These are phyloP conservation scores for Aphidius gifuensis DNA, from an alignment of 1,140 invertebrate genomes.

Conservation along the genomic window DNA sequence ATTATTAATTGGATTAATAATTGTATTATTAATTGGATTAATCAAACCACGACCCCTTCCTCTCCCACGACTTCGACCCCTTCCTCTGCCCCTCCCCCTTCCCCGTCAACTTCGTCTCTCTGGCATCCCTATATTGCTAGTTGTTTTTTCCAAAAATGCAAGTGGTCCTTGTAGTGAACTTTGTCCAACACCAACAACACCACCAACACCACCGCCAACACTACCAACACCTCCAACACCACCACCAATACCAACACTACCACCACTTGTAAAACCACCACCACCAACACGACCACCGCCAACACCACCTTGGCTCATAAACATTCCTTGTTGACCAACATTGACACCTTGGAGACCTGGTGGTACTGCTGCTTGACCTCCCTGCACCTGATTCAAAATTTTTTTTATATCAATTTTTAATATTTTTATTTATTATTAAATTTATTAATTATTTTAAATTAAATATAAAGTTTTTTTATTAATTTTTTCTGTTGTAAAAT, in stretches of 20 bases:
- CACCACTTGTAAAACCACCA: constrained; percentile 42
- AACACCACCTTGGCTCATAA: constrained; percentile 43
- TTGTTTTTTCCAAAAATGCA: constrained; percentile 69
- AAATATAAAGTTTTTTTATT: background rate
- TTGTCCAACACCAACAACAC: constrained; percentile 41
- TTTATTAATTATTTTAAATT: no score
- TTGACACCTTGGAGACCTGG: constrained; percentile 47
- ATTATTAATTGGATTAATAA: constrained; percentile 15
- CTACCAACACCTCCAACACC: constrained; percentile 35
- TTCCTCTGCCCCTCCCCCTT: constrained; percentile 61
- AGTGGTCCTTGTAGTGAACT: constrained; percentile 63
- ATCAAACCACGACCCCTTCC: constrained; percentile 53
- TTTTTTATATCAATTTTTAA: constrained; percentile 3
- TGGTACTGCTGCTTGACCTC: constrained; percentile 30
- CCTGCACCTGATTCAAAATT: constrained; percentile 30
- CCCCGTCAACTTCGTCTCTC: constrained; percentile 62
- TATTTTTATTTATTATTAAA: constrained; percentile 11
- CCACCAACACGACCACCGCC: constrained; percentile 38
- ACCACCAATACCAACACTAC: constrained; percentile 25
- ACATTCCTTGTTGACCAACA: constrained; percentile 51
- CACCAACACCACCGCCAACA: constrained; percentile 39
- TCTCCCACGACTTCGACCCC: constrained; percentile 57
- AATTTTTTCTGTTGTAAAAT: no score
- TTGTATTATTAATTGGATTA: constrained; percentile 27
- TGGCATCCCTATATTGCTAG: constrained; percentile 70